Evolutionary conservation across 2,113 vertebrate species (phyloP), one percentile per base, ranked within the genome.

Genomic region (Amblyornis subalaris): DNA sequence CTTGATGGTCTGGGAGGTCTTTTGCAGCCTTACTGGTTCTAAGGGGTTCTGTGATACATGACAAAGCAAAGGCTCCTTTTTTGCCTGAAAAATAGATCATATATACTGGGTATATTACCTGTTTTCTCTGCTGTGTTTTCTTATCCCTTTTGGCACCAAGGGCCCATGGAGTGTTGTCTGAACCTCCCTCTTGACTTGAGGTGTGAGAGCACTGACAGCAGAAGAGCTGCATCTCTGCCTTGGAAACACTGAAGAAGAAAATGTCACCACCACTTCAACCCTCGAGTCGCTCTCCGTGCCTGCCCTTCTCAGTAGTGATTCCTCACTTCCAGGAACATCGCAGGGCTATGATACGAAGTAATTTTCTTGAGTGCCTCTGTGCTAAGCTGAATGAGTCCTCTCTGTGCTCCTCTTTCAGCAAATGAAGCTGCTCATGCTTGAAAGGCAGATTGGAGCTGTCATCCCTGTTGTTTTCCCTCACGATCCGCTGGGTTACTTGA

Each of bases 381-480:
- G 55, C 10, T 21, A 24, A 71, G 36, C 72, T 76, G 55, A 36
- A 35, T 25, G 69, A 51, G 48, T 90, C 80, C 47, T 82, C 70
- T 13, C 0, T 29, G 22, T 0, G 0, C 53, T 38, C 36, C 40
- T 78, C 44, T 67, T 80, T 29, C 3, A 51, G 35, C 51, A 85
- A 77, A 85, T 6, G 80, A 67, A 53, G 61, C 80, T 81, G 69
- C 48, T 85, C 35, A 22, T 60, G 77, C 48, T 54, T 42, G 48
- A 71, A 72, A 91, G 66, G 81, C 53, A 82, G 89, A 85, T 26
- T 75, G 57, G 70, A 85, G 45, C 81, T 87, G 81, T 64, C 70
- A 29, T 11, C 62, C 75, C 51, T 33, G 53, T 64, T 38, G 80
- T 60, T 77, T 69, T 40, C 77, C 31, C 45, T 85, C 57, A 3